These are phyloP conservation scores for Upupa epops DNA, from an alignment of 2,113 vertebrate species.

Conservation along the genomic window DNA sequence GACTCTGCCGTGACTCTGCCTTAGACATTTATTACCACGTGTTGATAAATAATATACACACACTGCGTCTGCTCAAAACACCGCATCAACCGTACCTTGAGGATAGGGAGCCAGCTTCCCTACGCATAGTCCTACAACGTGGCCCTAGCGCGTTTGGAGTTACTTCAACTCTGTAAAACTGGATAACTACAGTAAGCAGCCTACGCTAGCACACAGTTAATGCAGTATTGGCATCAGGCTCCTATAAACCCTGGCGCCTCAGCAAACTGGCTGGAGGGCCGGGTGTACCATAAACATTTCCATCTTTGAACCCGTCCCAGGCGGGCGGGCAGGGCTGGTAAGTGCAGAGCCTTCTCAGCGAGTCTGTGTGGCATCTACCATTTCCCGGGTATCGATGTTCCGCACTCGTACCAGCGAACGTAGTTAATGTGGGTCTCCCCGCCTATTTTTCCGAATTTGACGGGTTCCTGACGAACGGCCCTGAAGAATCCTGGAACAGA, in stretches of 20 bases:
- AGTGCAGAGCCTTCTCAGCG: neutral
- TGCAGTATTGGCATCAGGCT: conserved; percentile 72
- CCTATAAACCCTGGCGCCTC: conserved; percentile 59
- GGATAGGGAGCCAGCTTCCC: conserved; percentile 99
- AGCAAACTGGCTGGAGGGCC: conserved; percentile 47
- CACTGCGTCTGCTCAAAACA: conserved; percentile 85
- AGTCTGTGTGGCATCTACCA: conserved; percentile 79
- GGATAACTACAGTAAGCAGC: conserved; percentile 85
- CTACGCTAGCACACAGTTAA: conserved; percentile 78
- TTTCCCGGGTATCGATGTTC: conserved; percentile 93
- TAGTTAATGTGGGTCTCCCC: conserved; percentile 90
- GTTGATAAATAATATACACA: conserved; percentile 96
- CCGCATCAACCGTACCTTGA: conserved; percentile 62
- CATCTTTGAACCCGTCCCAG: neutral
- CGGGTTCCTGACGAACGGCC: conserved; percentile 92
- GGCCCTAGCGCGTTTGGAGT: conserved; percentile 49
- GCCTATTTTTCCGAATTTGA: conserved; percentile 92
- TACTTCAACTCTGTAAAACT: conserved; percentile 70
- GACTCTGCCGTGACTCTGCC: conserved; percentile 69
- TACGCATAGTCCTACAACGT: conserved; percentile 74
- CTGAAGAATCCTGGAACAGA: conserved; percentile 86
- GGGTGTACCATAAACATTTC: conserved; percentile 9
- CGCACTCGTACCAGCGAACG: conserved; percentile 96
- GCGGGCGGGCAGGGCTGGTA: fast-evolving
- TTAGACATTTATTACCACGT: conserved; percentile 80